Percentiles rank a stretch among this genome's conserved stretches.
Conservation (phyloP, 1,140 invertebrate species). For the Anadara kagoshimensis region DNA sequence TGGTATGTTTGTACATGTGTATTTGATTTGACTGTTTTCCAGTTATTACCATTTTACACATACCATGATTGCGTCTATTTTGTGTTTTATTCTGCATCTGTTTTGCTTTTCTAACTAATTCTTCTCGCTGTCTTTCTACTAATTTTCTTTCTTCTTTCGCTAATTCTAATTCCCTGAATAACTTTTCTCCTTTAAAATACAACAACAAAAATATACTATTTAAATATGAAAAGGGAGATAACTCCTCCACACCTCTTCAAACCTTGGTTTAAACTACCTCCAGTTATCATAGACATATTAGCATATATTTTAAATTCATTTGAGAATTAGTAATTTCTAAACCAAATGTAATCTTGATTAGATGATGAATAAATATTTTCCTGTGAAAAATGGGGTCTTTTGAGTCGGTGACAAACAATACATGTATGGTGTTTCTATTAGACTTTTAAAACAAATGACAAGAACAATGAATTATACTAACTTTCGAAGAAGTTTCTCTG, state of each 20-base stretch:
- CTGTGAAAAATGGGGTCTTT: too few species aligned
- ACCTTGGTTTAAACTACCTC: not conserved
- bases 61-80: slow-evolving; percentile 70
- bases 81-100: slow-evolving; percentile 69
- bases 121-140: slow-evolving; percentile 67
- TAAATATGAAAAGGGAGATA: slow-evolving; percentile 5
- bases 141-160: slow-evolving; percentile 55
- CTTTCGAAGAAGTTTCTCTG: slow-evolving; percentile 7
- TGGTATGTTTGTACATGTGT: too few species aligned
- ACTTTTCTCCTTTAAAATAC: slow-evolving; percentile 56
- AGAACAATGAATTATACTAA: too few species aligned
- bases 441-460: too few species aligned
- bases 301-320: too few species aligned
- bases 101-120: slow-evolving; percentile 71
- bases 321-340: too few species aligned
- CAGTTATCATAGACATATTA: too few species aligned
- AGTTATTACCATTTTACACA: not conserved
- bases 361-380: too few species aligned
- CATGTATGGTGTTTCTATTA: too few species aligned
- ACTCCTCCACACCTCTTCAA: not conserved
- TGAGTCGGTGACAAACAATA: too few species aligned
- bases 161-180: slow-evolving; percentile 64
- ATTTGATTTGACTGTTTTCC: too few species aligned
- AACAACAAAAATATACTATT: not conserved
- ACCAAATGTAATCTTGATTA: too few species aligned